A percentile compares a stretch with the other conserved stretches of the same genome.
phyloP scores from a whole-genome alignment of 2,888 invertebrate genomes.

The Parthenolecanium corni region DNA sequence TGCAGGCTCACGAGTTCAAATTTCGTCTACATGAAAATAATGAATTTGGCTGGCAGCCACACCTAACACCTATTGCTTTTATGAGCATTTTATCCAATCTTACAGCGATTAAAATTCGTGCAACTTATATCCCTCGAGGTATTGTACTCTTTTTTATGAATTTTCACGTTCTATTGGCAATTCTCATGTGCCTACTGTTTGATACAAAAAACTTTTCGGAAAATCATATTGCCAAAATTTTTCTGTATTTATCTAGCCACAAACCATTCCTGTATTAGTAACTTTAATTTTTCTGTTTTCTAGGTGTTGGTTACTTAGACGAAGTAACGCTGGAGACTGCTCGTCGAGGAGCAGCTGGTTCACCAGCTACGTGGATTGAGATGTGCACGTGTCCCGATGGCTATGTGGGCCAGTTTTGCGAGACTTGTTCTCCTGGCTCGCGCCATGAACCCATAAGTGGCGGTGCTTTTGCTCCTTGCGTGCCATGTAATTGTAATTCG shows the following conservation, averaged over 20 bases:
- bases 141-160: neutral
- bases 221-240: neutral
- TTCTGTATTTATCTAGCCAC: neutral
- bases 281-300: neutral
- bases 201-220: too few relatives aligned
- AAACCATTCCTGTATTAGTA: neutral
- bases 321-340: conserved; percentile 83
- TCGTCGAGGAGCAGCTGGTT: conserved; percentile 62
- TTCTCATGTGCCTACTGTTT: too few relatives aligned
- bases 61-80: conserved; percentile 73
- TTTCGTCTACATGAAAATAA: conserved; percentile 88
- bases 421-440: conserved; percentile 91
- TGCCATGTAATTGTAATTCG: conserved; percentile 92
- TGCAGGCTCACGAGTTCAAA: conserved; percentile 57
- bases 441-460: conserved; percentile 83
- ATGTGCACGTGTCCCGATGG: conserved; percentile 78
- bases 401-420: conserved; percentile 91
- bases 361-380: conserved; percentile 84
- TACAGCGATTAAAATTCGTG: conserved; percentile 86
- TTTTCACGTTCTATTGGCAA: neutral
- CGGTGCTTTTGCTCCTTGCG: conserved; percentile 85
- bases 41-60: conserved; percentile 88
- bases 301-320: conserved; percentile 72
- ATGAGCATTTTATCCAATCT: conserved; percentile 86
- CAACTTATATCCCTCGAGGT: conserved; percentile 56